Evolutionary conservation across 2,888 invertebrate genomes (phyloP).

Genomic region (Mesoligia furuncula): DNA sequence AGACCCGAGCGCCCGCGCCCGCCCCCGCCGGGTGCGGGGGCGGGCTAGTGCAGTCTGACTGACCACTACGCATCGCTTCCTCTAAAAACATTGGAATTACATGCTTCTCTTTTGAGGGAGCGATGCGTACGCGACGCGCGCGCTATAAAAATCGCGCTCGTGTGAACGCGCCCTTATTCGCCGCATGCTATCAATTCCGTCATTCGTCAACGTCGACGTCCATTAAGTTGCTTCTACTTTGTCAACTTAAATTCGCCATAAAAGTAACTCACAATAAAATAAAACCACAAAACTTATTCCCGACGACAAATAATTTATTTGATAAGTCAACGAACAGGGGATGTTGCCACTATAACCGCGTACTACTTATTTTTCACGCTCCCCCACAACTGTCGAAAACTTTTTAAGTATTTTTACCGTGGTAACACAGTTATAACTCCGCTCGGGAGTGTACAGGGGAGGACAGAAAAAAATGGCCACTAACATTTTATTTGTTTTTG

Average conservation of each 20-base stretch:
- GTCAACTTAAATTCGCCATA: not conserved
- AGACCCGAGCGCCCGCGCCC: too few relatives aligned
- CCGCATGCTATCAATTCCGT: not conserved
- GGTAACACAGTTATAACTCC: constrained; percentile 52
- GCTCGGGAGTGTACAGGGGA: constrained; percentile 35
- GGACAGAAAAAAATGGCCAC: constrained; percentile 24
- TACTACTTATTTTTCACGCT: constrained; percentile 58
- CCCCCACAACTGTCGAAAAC: constrained; percentile 47
- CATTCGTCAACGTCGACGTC: not conserved
- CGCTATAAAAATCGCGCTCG: too few relatives aligned
- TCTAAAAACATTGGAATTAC: too few relatives aligned
- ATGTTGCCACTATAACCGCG: constrained; percentile 48
- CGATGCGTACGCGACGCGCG: too few relatives aligned
- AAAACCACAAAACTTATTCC: not conserved
- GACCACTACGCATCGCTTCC: too few relatives aligned
- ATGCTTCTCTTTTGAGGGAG: too few relatives aligned
- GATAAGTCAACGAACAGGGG: constrained; percentile 29
- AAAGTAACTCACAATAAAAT: not conserved
- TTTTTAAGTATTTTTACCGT: constrained; percentile 60
- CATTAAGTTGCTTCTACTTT: not conserved
- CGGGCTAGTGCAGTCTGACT: too few relatives aligned
- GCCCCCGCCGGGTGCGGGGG: too few relatives aligned
- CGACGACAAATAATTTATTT: constrained; percentile 24
- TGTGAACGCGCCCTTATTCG: too few relatives aligned
- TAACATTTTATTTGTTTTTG: constrained; percentile 34